Percentiles rank a stretch among this genome's conserved stretches.
Conservation (phyloP, 2,797 vertebrate species). For the Petrocephalus schoutedeni region DNA sequence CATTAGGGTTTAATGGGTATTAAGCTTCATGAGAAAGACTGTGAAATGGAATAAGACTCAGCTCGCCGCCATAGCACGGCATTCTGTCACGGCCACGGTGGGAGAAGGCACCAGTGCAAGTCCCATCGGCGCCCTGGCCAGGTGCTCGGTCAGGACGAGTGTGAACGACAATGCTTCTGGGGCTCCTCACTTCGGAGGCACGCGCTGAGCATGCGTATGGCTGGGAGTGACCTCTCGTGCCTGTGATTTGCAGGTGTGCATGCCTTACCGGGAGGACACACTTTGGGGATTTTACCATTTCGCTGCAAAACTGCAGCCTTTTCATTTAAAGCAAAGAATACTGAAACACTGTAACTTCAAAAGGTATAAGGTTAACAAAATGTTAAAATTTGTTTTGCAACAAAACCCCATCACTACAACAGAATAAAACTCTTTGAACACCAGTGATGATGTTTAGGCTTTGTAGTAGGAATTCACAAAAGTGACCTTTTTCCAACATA, state of each 20-base stretch:
- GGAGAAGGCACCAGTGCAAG: neutral
- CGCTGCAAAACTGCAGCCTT: neutral
- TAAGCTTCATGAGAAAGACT: conserved; percentile 3
- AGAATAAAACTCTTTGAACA: neutral
- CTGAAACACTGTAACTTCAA: too few relatives aligned
- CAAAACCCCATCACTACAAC: neutral
- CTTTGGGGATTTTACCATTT: neutral
- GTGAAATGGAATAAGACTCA: neutral
- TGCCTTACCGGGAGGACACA: neutral
- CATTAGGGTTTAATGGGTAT: conserved; percentile 13
- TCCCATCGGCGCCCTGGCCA: neutral
- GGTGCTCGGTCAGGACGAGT: neutral
- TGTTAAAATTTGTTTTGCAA: neutral
- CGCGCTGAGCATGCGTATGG: neutral
- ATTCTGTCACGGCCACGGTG: neutral
- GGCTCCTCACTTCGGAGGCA: neutral
- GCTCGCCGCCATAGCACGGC: neutral
- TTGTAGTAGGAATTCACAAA: neutral
- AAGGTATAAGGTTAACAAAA: neutral
- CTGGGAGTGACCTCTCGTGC: neutral
- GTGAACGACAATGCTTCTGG: neutral
- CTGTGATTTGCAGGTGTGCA: neutral
- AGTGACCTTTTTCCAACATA: neutral
- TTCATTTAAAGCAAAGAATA: neutral
- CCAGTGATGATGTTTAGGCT: neutral